phyloP scores from a whole-genome alignment of 2,797 vertebrate species.

The Pantherophis vulpinus region DNA sequence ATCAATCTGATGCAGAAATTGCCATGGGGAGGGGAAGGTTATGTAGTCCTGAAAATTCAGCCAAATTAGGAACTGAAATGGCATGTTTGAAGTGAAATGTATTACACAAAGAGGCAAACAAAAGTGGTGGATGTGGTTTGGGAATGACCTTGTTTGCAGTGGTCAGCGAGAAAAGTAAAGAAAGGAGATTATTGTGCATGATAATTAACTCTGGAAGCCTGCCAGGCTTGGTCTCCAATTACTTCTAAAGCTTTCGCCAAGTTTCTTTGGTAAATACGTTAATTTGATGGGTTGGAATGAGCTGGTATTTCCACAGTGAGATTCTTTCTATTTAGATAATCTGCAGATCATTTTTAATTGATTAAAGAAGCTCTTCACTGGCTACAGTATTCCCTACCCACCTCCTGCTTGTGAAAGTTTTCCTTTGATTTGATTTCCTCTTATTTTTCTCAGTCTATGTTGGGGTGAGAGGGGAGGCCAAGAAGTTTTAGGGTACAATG shows the following conservation, averaged over 20 bases:
- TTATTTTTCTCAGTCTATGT: neutral
- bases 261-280: neutral
- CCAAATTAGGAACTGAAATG: conserved; percentile 7
- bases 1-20: neutral
- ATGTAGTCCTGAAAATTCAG: conserved; percentile 2
- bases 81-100: conserved; percentile 25
- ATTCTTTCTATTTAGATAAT: neutral
- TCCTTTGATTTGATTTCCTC: neutral
- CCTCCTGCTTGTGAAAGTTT: neutral
- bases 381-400: neutral
- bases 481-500: neutral
- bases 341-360: neutral
- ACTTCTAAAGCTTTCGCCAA: conserved; percentile 31
- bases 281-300: conserved; percentile 15
- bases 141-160: neutral
- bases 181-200: conserved; percentile 36
- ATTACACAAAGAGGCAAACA: conserved; percentile 25
- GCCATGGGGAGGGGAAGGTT: neutral
- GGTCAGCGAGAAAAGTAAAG: conserved; percentile 35
- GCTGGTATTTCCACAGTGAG: neutral
- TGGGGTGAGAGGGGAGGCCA: neutral
- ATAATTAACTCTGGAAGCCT: conserved; percentile 49
- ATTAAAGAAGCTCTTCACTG: neutral
- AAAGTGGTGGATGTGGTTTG: neutral
- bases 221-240: conserved; percentile 33